Conservation (phyloP, 2,888 invertebrate species). For the Perithous albicinctus region DNA sequence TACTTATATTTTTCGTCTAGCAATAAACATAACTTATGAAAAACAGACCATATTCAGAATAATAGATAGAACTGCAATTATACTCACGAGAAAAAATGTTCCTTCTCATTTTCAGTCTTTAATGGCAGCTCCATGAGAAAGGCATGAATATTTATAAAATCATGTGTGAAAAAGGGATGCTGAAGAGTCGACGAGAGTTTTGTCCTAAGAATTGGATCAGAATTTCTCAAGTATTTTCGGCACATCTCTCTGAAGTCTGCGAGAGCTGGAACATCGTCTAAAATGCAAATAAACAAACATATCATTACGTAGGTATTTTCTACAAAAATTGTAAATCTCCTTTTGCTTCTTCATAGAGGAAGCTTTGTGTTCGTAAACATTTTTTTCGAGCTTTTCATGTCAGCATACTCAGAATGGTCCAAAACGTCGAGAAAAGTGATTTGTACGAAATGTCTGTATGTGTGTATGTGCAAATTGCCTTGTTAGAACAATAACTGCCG, state of each 20-base stretch:
- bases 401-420: no score
- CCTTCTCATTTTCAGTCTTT: constrained; percentile 91
- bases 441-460: no score
- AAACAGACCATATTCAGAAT: background rate
- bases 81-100: constrained; percentile 90
- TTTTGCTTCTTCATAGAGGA: no score
- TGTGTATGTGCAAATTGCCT: no score
- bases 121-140: constrained; percentile 93
- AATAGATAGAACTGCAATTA: background rate
- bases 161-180: constrained; percentile 93
- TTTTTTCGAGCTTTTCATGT: no score
- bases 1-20: background rate
- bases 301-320: no score
- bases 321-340: no score
- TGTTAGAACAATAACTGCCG: no score
- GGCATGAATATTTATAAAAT: constrained; percentile 93
- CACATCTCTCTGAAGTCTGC: constrained; percentile 90
- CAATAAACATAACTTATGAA: background rate
- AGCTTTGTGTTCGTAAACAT: no score
- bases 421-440: no score
- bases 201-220: constrained; percentile 88
- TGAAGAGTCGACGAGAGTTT: constrained; percentile 88
- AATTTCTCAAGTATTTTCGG: constrained; percentile 89
- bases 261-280: constrained; percentile 90
- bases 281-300: no score